Evolutionary conservation across 53 echinoderm and acorn worm genomes (phyloP), one percentile per base, ranked within the genome.

Genomic region (Patiria pectinifera): DNA sequence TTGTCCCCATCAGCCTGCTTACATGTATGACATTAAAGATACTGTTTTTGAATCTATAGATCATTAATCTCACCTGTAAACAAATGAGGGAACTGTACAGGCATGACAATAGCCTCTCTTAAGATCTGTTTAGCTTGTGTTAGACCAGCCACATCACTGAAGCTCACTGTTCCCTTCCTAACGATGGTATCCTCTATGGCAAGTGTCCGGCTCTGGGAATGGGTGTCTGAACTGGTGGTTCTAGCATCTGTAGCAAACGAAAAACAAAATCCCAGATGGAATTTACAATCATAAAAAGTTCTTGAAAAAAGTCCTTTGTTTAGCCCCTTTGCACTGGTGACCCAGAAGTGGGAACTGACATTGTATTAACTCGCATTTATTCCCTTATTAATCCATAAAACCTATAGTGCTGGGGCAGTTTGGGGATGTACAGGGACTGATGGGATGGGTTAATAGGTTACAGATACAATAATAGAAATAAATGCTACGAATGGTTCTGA

Each of bases 111-210:
- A 16, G 99, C 99, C 53, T 97, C 97, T 58, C 72, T 92, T 18
- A 99, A 82, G 46, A 95, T 93, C 83, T 99, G 96, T 69, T 99
- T 99, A 78, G 99, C 99, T 83, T 99, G 93, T 13, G 82, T 62
- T 60, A 99, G 72, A 11, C 99, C 99, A 21, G 96, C 99, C 23
- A 99, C 95, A 85, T 97, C 99, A 53, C 89, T 62, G 71, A 99
- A 97, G 61, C 91, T 94, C 70, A 99, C 94, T 53, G 93, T 89
- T 13, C 96, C 97, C 49, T 96, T 93, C 63, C 86, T 91, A 47
- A 99, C 78, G 13, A 99, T 97, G 25, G 99, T 99, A 48, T 99
- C 99, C 90, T 99, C 95, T 35, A 99, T 96, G 35, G 95, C 96
- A 15, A 96, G 84, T 19, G 79, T 89, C 16, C 87, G 94, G n/a